These are phyloP conservation scores for Psittacus erithacus DNA, from an alignment of 2,113 vertebrate genomes.

Conservation along the genomic window DNA sequence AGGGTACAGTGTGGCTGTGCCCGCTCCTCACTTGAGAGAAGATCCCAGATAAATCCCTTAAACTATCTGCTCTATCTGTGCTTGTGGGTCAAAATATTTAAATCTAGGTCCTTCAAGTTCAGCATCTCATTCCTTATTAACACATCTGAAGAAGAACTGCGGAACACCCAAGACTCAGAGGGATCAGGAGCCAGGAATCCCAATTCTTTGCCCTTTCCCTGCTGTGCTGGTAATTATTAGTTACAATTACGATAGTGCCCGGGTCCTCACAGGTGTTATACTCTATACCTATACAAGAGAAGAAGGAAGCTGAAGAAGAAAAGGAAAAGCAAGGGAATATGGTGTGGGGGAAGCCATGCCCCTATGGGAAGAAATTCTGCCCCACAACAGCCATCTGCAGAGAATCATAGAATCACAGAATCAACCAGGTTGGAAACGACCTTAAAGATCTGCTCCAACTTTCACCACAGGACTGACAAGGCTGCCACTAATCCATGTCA, in stretches of 20 bases:
- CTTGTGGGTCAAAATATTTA: not conserved
- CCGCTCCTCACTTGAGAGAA: not conserved
- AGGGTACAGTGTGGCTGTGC: not conserved
- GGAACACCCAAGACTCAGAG: not conserved
- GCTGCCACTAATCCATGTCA: not conserved
- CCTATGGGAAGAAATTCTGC: accelerated
- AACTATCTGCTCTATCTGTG: not conserved
- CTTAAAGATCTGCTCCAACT: not conserved
- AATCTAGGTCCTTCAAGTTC: not conserved
- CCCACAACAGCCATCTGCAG: not conserved
- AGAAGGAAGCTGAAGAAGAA: not conserved
- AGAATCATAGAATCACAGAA: not conserved
- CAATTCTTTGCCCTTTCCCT: not conserved
- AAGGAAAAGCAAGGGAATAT: not conserved
- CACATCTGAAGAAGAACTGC: not conserved
- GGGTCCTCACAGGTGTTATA: accelerated
- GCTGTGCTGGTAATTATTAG: not conserved
- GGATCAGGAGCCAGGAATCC: not conserved
- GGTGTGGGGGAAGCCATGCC: not conserved
- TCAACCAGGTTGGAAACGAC: not conserved
- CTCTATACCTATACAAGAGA: not conserved
- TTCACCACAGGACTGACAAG: not conserved
- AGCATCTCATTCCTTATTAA: not conserved
- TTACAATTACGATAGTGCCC: accelerated
- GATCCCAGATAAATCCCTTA: not conserved